Base-by-base conservation (phyloP, 2,888 invertebrate species). In the Spilarctia lutea region DNA sequence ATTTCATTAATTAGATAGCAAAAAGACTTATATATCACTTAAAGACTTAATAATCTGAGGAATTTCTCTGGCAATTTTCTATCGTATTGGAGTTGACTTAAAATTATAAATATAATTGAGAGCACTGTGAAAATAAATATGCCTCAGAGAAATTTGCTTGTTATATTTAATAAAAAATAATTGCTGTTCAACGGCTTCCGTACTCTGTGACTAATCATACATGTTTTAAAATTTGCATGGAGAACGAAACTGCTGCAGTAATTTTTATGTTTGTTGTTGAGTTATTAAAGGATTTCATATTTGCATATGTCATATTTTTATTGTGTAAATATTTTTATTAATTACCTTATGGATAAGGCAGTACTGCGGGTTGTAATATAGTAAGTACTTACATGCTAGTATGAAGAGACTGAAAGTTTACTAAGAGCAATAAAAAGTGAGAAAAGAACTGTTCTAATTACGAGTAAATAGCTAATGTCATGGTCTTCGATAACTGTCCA, bases 181-280 rank as follows among this genome's bases (percentile, higher is more conserved):
- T 42, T 66, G 6, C 42, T 35, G 48, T 24, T 56, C 63, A 45
- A 42, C 67, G 30, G 67, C 63, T 80, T 68, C 76, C 82, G 73
- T 83, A 65, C 1, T 63, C 72, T 65, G 66, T 72, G 65, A 75
- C 73, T 73, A 76, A 79, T 67, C 68, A 73, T 75, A 27, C 68
- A 72, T 48, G 78, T 77, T 77, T 73, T n/a, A n/a, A 75, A 77
- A 71, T 73, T 45, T 52, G 74, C 65, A 65, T 79, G 77, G 27
- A 75, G 65, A 80, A 84, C 76, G 48, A 79, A 77, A 79, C 30
- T 74, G 65, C 78, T 67, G 81, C 81, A 81, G 76, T 83, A 82
- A 82, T 83, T 84, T 82, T 82, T 82, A 79, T 82, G 71, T 74
- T 70, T 78, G 82, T 83, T 83, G 80, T 83, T 81, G 78, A 78